phyloP scores from a whole-genome alignment of 2,888 invertebrate species.

The Strigamia transsilvanica region DNA sequence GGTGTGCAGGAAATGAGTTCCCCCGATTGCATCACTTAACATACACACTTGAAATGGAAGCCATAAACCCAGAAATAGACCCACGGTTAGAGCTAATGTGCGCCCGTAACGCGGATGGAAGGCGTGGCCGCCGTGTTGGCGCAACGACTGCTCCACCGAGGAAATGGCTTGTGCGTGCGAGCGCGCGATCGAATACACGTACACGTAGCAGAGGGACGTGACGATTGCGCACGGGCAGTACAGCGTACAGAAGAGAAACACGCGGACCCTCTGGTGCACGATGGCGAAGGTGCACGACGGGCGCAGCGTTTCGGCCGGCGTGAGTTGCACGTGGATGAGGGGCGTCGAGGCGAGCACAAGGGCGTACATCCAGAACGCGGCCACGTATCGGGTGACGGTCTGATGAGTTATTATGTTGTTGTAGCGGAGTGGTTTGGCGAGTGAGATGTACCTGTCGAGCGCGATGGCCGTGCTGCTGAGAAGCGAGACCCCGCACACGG shows the following conservation, averaged over 20 bases:
- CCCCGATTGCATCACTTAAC: conserved; percentile 59
- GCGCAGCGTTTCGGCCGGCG: background rate
- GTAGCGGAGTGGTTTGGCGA: conserved; percentile 72
- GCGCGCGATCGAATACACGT: conserved; percentile 72
- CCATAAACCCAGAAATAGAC: conserved; percentile 71
- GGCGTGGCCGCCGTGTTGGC: conserved; percentile 63
- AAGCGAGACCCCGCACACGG: conserved; percentile 70
- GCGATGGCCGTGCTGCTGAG: conserved; percentile 72
- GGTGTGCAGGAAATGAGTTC: conserved; percentile 66
- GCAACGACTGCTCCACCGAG: conserved; percentile 70
- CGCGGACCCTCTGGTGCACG: conserved; percentile 68
- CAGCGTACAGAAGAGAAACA: conserved; percentile 70
- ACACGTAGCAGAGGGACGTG: conserved; percentile 71
- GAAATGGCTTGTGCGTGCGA: conserved; percentile 73
- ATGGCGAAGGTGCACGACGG: conserved; percentile 60
- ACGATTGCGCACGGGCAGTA: conserved; percentile 71
- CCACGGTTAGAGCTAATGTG: conserved; percentile 72
- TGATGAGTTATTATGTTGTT: conserved; percentile 72
- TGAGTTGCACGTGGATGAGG: conserved; percentile 63
- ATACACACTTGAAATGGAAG: conserved; percentile 70
- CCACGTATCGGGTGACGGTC: conserved; percentile 70
- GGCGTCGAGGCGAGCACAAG: conserved; percentile 69
- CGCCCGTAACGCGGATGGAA: conserved; percentile 68
- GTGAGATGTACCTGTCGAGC: conserved; percentile 70
- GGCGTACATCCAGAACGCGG: conserved; percentile 71